Base-by-base conservation (phyloP, 2,113 vertebrate genomes). In the Crotalus helleri region DNA sequence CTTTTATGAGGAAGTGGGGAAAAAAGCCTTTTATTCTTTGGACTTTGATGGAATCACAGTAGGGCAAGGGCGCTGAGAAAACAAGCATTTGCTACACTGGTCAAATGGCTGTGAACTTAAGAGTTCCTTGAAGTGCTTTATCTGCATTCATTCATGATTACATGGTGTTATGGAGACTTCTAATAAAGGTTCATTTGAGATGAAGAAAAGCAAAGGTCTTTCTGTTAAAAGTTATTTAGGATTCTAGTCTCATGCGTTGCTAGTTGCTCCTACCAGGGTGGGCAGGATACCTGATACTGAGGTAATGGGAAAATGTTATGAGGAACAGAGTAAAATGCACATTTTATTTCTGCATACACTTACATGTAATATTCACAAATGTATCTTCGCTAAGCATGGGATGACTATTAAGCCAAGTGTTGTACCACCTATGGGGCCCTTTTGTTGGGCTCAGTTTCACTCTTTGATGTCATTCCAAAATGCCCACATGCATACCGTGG, bases 21-120 rank as follows among this genome's bases (percentile, higher is more conserved):
- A 91, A 90, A 91, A 53, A 17, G 59, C 44, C 93, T 93, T 96
- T 96, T 88, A 93, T 96, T 97, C 94, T 93, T 26, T 33, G 49
- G 93, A 92, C 55, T 96, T 94, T 94, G 87, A 95, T 95, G 94
- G 69, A 92, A 93, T 97, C 93, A 97, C 95, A 96, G 97, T 95
- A 97, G 55, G 10, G 17, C 92, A 95, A 88, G 92, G 94, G 90
- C 95, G 93, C 44, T 94, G 94, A 87, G 96, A 95, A 96, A 97
- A 96, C 95, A 97, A 96, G 96, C 94, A 96, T 93, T 96, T 93
- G 11, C 94, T 57, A 8, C 88, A 39, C 91, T 85, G 85, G 74
- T 92, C 94, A 96, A 94, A 95, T 90, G 92, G 92, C 91, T 92
- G 92, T 51, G 64, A 96, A 92, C 93, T 95, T 88, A 91, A 93